Percentiles rank a stretch among this genome's conserved stretches.
phyloP scores from a whole-genome alignment of 2,113 vertebrate species.

The Mus pahari region DNA sequence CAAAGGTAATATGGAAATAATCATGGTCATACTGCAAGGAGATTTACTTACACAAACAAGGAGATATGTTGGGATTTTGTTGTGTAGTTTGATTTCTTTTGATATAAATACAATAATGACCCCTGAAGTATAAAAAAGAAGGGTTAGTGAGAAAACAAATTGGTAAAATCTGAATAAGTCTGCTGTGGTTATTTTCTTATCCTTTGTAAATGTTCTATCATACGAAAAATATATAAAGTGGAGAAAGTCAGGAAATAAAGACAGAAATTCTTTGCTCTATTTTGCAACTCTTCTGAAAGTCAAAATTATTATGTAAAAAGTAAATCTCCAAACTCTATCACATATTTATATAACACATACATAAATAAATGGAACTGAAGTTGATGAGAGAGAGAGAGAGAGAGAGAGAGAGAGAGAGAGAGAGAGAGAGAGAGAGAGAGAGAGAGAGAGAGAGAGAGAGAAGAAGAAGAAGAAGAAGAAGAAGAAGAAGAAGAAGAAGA shows the following conservation, averaged over 20 bases:
- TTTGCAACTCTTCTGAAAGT: slow-evolving; percentile 1
- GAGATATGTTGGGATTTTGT: not conserved
- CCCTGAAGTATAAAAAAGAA: not conserved
- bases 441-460: not conserved
- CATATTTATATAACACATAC: not conserved
- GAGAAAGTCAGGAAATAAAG: not conserved
- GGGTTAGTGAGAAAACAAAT: not conserved
- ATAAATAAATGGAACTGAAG: not conserved
- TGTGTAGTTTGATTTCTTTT: not conserved
- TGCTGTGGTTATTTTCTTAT: not conserved
- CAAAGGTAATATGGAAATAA: not conserved
- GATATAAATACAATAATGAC: not conserved
- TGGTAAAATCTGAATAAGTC: not conserved
- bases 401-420: not conserved
- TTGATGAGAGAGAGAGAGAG: not conserved
- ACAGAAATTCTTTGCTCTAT: slow-evolving; percentile 25
- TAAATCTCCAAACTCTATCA: not conserved
- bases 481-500: too few relatives aligned
- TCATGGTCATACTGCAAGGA: not conserved
- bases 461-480: too few relatives aligned
- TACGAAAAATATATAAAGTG: not conserved
- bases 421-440: too few relatives aligned
- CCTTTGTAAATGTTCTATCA: not conserved
- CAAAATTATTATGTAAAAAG: not conserved
- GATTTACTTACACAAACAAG: not conserved